These are phyloP conservation scores for Poeciliopsis occidentalis DNA, from an alignment of 2,113 vertebrate species.

Conservation along the genomic window DNA sequence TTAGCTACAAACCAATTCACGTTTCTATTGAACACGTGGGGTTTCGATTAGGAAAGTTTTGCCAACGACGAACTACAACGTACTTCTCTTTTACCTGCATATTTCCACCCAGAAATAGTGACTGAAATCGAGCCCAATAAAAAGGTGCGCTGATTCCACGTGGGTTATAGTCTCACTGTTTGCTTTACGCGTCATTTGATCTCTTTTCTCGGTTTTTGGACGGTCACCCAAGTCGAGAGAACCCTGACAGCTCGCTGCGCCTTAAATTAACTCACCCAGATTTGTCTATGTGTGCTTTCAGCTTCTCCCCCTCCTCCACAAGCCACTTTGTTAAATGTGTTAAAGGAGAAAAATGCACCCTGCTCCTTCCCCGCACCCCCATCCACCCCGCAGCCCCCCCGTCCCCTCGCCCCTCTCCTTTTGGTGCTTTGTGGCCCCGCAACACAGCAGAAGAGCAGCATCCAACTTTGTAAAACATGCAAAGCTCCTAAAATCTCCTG, in stretches of 20 bases:
- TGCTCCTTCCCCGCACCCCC: background rate
- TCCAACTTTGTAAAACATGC: constrained; percentile 82
- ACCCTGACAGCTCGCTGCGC: background rate
- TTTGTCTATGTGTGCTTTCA: constrained; percentile 40
- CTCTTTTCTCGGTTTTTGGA: background rate
- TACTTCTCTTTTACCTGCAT: no score
- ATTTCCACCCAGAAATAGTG: no score
- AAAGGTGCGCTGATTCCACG: no score
- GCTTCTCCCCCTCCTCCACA: background rate
- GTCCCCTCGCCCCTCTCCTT: background rate
- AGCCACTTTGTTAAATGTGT: constrained; percentile 47
- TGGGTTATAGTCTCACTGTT: background rate
- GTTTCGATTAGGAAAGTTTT: background rate
- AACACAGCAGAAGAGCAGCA: constrained; percentile 52
- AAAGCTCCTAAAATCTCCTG: constrained; percentile 82
- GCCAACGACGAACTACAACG: background rate
- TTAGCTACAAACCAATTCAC: no score
- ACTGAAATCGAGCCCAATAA: no score
- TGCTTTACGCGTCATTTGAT: background rate
- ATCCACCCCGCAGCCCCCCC: constrained; percentile 12
- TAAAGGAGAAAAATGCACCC: constrained; percentile 8
- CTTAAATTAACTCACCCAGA: constrained; percentile 47
- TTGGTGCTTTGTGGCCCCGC: constrained; percentile 40
- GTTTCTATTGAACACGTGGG: background rate
- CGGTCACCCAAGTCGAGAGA: background rate